Evolutionary conservation across 2,113 vertebrate species (phyloP), one percentile per base, ranked within the genome.

Genomic region (Scolopax mira): DNA sequence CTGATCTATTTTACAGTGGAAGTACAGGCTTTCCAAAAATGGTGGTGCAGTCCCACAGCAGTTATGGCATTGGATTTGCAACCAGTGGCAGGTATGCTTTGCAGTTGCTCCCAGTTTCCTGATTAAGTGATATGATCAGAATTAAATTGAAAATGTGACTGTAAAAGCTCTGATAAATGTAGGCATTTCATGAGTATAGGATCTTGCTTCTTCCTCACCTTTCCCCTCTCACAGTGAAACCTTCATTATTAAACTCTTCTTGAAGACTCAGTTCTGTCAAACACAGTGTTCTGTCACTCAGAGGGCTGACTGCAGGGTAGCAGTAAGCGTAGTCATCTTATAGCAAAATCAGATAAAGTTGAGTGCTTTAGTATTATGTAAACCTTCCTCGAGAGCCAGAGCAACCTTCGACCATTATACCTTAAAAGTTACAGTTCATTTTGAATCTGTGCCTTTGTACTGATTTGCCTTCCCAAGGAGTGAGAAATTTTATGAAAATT

Each of bases 1-100:
- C 77, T 97, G 13, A 97, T 99, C 48, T 98, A 98, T 94, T 99
- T 98, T 79, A 99, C 98, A 99, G 98, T 6, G 98, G 98, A 66
- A 98, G 98, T 8, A 98, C 98, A 0, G 98, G 98, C 6, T 80
- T 94, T 17, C 98, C 98, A 73, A 99, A 98, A 96, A 99, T 99
- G 98, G 98, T 97, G 6, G 95, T 98, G 70, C 98, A 98, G 8
- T 98, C 97, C 44, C 98, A 99, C 69, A 93, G 98, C 96, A 98
- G 98, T 83, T 98, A 97, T 0, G 98, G 98, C 16, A 88, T 99
- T 2, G 98, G 98, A 33, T 98, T 99, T 82, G 92, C 97, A n/a
- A 61, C 95, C 85, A 97, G 91, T 64, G 98, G 97, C 97, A 98
- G 98, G 98, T 98, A 97, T 54, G 9, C 24, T 25, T 70, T 66